Evolutionary conservation across 2,888 invertebrate genomes (phyloP).

Genomic region (Drosophila austrosaltans): DNA sequence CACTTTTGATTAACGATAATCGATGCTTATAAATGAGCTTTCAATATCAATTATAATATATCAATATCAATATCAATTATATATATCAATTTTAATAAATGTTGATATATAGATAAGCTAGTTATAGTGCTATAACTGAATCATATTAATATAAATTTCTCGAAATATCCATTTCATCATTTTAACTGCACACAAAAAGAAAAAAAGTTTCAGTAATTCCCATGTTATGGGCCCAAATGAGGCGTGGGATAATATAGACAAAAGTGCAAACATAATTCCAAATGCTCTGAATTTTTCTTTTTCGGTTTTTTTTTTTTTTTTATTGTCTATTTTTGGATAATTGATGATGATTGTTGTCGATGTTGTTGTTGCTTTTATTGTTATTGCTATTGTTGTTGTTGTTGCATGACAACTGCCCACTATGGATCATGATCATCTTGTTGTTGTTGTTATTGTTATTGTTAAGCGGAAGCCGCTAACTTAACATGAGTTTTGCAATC

Average conservation of each 20-base stretch:
- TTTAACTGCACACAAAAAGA: neutral
- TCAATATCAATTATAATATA: no score
- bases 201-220: no score
- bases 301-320: conserved; percentile 1
- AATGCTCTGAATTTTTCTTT: neutral
- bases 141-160: neutral
- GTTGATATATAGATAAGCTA: neutral
- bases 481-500: conserved; percentile 53
- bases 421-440: conserved; percentile 5
- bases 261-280: neutral
- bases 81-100: neutral
- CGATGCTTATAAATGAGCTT: no score
- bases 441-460: conserved; percentile 24
- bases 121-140: neutral
- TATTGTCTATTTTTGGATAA: conserved; percentile 19
- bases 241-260: conserved; percentile 8
- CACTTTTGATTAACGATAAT: no score
- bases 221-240: neutral
- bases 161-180: conserved; percentile 1
- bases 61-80: no score
- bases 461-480: conserved; percentile 55
- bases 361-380: conserved; percentile 16
- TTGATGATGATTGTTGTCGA: conserved; percentile 31
- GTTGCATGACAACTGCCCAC: conserved; percentile 32
- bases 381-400: conserved; percentile 21